These are phyloP conservation scores for Spilarctia lutea DNA, from an alignment of 2,888 invertebrate species.

Conservation along the genomic window DNA sequence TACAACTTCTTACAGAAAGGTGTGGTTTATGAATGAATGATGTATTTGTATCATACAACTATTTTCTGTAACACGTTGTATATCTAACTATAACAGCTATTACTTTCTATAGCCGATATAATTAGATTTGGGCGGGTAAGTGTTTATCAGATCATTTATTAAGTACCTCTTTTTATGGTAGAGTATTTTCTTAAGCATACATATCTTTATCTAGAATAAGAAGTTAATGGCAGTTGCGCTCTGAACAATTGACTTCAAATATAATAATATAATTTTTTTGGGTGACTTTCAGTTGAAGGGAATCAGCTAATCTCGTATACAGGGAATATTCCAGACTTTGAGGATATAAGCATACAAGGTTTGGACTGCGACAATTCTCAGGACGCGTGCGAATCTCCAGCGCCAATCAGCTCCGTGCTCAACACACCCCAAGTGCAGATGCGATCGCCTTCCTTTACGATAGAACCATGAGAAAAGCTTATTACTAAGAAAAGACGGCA, in stretches of 20 bases:
- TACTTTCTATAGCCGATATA: neutral
- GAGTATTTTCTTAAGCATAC: conserved; percentile 17
- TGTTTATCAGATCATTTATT: conserved; percentile 1
- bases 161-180: conserved; percentile 8
- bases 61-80: neutral
- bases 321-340: conserved; percentile 85
- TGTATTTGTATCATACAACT: neutral
- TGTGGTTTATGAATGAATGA: neutral
- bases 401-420: conserved; percentile 65
- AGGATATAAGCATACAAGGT: conserved; percentile 79
- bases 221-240: conserved; percentile 42
- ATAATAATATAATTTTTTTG: conserved; percentile 59
- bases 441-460: conserved; percentile 69
- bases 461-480: conserved; percentile 64
- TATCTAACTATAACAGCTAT: conserved; percentile 16
- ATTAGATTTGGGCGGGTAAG: neutral
- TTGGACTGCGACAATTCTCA: conserved; percentile 73
- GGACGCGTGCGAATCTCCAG: conserved; percentile 63
- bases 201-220: conserved; percentile 23
- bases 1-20: neutral
- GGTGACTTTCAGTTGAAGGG: conserved; percentile 82
- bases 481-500: conserved; percentile 43
- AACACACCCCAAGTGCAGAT: conserved; percentile 78
- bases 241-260: conserved; percentile 28
- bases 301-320: conserved; percentile 86